Base-by-base conservation (phyloP, 2,113 vertebrate species). In the Prolemur simus region DNA sequence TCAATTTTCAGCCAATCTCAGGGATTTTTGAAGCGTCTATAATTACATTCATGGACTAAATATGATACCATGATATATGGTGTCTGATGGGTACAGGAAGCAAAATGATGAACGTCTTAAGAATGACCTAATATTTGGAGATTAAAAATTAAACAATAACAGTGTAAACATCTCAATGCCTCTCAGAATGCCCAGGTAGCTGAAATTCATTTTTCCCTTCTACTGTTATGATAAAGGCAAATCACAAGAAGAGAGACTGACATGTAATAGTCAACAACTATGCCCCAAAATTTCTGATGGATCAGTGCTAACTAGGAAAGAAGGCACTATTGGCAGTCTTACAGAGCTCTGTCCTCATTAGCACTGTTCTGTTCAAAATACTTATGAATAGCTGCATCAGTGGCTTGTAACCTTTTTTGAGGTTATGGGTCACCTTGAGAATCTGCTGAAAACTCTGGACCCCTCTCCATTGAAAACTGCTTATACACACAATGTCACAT, bases 91-190 rank as follows among this genome's bases (percentile, higher is more conserved):
- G 6, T 63, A 39, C 11, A 88, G n/a, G 56, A 85, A 87, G 10
- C 58, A 96, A 92, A 95, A 80, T 87, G n/a, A 82, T 80, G n/a
- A 92, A 68, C 52, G 82, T 52, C 58, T 89, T 78, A 83, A 77
- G 45, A 95, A 92, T 92, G 80, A 89, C 32, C 23, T 95, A 71
- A 77, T 42, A 84, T 84, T 95, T 89, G 63, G n/a, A 84, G 21
- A 69, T 63, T 92, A 45, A 84, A 97, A 95, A 69, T 25, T 54
- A 96, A 96, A 86, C 17, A 64, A 23, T 14, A 95, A 58, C 29
- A 82, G 21, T 86, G 42, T 92, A 95, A 91, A 91, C 81, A 68
- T 87, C 17, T 74, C 56, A 90, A 94, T 91, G 39, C 52, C 52
- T 18, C 74, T 2, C 17, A 76, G 63, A 89, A 89, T 21, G 32